A percentile compares a stretch with the other conserved stretches of the same genome.
Conservation (phyloP, 2,113 vertebrate species). For the Prietella phreatophila region DNA sequence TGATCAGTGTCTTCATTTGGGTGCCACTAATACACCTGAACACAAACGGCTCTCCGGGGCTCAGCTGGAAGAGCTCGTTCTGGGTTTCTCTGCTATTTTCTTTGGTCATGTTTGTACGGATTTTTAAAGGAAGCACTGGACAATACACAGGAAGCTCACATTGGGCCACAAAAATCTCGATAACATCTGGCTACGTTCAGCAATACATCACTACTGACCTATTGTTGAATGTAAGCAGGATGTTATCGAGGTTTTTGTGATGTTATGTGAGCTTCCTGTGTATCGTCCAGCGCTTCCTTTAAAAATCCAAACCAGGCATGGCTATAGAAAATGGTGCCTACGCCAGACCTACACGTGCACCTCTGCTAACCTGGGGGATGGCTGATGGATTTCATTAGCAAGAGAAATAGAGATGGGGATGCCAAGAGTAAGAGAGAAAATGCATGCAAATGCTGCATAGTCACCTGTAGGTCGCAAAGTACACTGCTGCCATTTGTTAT, state of each 20-base stretch:
- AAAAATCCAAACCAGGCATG: too few relatives aligned
- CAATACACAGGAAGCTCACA: slow-evolving; percentile 34
- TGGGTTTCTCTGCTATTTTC: neutral
- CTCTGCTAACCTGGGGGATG: slow-evolving; percentile 29
- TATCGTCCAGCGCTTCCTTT: too few relatives aligned
- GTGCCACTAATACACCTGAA: neutral
- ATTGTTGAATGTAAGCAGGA: too few relatives aligned
- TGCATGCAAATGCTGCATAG: slow-evolving; percentile 57
- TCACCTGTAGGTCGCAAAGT: slow-evolving; percentile 53
- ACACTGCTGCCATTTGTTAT: slow-evolving; percentile 50
- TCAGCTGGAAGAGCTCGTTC: neutral
- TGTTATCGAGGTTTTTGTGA: too few relatives aligned
- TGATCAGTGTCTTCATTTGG: neutral
- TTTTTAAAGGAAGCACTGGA: slow-evolving; percentile 20
- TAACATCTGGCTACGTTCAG: slow-evolving; percentile 69
- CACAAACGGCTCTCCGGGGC: slow-evolving; percentile 8
- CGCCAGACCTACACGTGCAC: slow-evolving; percentile 41
- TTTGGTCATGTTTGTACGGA: neutral
- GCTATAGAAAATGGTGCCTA: neutral
- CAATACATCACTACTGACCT: slow-evolving; percentile 49
- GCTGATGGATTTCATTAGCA: slow-evolving; percentile 29
- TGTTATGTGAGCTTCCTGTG: too few relatives aligned
- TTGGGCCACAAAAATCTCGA: slow-evolving; percentile 63
- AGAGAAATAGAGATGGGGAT: slow-evolving; percentile 41
- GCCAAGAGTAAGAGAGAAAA: slow-evolving; percentile 18